Evolutionary conservation across 2,888 invertebrate species (phyloP), one percentile per base, ranked within the genome.

Genomic region (Idaea dimidiata): DNA sequence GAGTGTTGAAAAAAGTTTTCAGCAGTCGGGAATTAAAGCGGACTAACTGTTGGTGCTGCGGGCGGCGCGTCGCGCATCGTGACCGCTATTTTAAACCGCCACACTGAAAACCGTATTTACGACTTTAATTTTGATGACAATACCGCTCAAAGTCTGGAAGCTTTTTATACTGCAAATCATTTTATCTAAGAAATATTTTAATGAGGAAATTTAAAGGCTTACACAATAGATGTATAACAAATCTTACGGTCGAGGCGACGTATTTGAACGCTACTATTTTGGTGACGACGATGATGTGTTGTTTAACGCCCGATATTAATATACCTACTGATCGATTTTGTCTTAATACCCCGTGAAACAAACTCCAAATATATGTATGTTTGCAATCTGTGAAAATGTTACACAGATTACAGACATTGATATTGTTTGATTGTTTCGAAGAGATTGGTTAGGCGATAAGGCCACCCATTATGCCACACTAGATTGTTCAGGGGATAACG

Each of bases 1-100:
- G 60, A 59, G 59, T 64, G 66, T 71, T 75, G 75, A 77, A 81
- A 79, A 76, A 82, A 80, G 72, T 80, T 79, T 61, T 62, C 64
- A 66, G 62, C 60, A 60, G 62, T 66, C 74, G 60, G 53, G 57
- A 74, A 74, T 75, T 76, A 79, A 75, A 73, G 75, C 68, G 69
- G 68, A 64, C 66, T 66, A 62, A 64, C 65, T 53, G 24, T 24
- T 5, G 59, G 63, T 43, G 43, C 61, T 59, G 63, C 62, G 63
- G 59, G 64, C n/a, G 59, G 63, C 10, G 43, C 61, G 60, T 64
- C 62, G 63, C 59, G 64, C n/a, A n/a, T 71, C 58, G 67, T 69
- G 65, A 66, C 67, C 63, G 62, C 69, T 74, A 69, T 63, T 69
- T 70, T 72, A 70, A 66, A 62, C 63, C 59, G 57, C 66, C 64